A percentile compares a stretch with the other conserved stretches of the same genome.
These are phyloP conservation scores for Ursus arctos DNA, from an alignment of 2,113 vertebrate genomes.

Conservation along the genomic window DNA sequence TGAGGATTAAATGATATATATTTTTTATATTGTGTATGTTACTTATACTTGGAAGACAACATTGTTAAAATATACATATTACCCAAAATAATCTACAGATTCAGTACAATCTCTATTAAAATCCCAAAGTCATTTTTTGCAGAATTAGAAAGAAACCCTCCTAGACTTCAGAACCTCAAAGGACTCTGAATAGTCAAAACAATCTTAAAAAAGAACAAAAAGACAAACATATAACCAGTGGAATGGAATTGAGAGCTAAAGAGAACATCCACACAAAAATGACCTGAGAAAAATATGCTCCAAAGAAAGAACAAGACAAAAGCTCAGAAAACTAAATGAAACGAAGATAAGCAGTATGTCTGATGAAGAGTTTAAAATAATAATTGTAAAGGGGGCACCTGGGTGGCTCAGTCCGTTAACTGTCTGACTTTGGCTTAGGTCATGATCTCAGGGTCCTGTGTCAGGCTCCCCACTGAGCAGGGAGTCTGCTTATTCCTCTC, in stretches of 20 bases:
- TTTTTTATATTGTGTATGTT: neutral
- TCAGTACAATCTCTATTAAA: neutral
- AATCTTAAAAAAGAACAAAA: neutral
- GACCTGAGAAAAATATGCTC: neutral
- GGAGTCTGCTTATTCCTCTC: neutral
- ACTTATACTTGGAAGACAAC: neutral
- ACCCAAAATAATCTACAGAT: neutral
- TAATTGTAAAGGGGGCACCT: neutral
- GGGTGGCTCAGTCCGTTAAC: neutral
- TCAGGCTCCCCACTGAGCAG: neutral
- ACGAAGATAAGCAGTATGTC: neutral
- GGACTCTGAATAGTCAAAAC: neutral
- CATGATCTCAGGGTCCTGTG: neutral
- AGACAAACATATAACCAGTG: neutral
- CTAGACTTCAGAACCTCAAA: neutral
- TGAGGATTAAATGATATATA: neutral
- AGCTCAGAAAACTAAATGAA: neutral
- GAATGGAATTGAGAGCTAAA: neutral
- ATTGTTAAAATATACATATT: too few species aligned
- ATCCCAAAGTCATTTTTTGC: neutral
- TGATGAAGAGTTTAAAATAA: neutral
- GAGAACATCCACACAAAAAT: neutral
- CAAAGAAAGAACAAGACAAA: neutral
- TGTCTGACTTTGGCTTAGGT: neutral
- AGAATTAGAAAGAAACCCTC: neutral